Evolutionary conservation across 2,888 invertebrate genomes (phyloP), one percentile per base, ranked within the genome.

Genomic region (Dryomyza anilis): DNA sequence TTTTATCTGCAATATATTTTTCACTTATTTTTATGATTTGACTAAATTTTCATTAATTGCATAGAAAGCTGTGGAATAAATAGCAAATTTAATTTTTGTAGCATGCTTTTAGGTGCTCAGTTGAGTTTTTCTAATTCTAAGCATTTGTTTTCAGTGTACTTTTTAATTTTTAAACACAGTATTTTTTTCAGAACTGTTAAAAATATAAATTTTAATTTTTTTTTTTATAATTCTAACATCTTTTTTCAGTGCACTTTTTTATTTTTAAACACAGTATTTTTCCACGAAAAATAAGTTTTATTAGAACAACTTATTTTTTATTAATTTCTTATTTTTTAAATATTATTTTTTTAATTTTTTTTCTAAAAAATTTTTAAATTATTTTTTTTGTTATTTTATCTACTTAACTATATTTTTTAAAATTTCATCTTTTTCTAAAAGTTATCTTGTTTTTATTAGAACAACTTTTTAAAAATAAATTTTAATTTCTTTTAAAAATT

Each of bases 301-400:
- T 45, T 45, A 4, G 3, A 45, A 8, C 19, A 16, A 16, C 45
- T 45, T 45, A 3, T 19, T 45, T 43, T 4, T 8, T 33, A 6
- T 8, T 12, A 19, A 8, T 45, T 45, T 45, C 7, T 8, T 8
- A 2, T 6, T 4, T 8, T 16, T 60, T 66, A 58, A 67, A 64
- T 68, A 68, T 70, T 65, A 70, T 70, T 70, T 70, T 68, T 70
- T 19, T 45, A 16, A 8, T 16, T 16, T 45, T 45, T 45, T 45
- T 3, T 45, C 19, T 16, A 6, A 16, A 70, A 68, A 68, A 52
- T 19, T 29, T 23, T 27, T 19, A 46, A 59, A 30, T 59, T 57
- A 25, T 10, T n/a, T n/a, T n/a, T n/a, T n/a, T n/a, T n/a, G n/a
- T n/a, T n/a, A n/a, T n/a, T n/a, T n/a, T n/a, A n/a, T n/a, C n/a